Conservation (phyloP, 2,797 vertebrate species). For the Notoglanidium macrostoma region DNA sequence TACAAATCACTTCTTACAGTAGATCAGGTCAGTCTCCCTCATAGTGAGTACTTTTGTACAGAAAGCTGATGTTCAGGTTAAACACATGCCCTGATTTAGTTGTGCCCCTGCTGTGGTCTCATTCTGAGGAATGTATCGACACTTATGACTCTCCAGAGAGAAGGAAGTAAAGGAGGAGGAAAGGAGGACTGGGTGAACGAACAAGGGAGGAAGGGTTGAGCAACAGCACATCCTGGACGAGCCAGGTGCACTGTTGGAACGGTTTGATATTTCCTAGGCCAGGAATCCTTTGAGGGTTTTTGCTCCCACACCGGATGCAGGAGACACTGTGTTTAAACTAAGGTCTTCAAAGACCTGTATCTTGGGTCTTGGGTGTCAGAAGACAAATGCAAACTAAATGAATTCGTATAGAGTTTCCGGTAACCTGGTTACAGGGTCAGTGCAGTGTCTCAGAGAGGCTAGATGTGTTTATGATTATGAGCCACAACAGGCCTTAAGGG, state of each 20-base stretch:
- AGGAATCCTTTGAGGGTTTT: slow-evolving; percentile 24
- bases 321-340: slow-evolving; percentile 16
- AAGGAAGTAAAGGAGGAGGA: background rate
- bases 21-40: background rate
- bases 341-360: slow-evolving; percentile 8
- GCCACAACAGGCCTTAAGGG: slow-evolving; percentile 24
- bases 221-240: slow-evolving; percentile 61
- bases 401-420: background rate
- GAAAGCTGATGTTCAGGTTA: slow-evolving; percentile 1
- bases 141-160: slow-evolving; percentile 29
- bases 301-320: slow-evolving; percentile 15
- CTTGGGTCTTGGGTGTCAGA: slow-evolving; percentile 7
- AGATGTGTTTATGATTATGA: slow-evolving; percentile 9
- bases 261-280: slow-evolving; percentile 56
- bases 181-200: slow-evolving; percentile 32
- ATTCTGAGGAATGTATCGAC: background rate
- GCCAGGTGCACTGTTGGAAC: slow-evolving; percentile 48
- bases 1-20: slow-evolving; percentile 25
- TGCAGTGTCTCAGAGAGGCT: background rate
- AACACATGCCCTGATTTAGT: slow-evolving; percentile 12
- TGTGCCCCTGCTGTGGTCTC: slow-evolving; percentile 1
- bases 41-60: background rate
- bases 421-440: slow-evolving; percentile 16
- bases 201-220: slow-evolving; percentile 54
- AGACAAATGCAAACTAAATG: background rate